Base-by-base conservation (phyloP, 2,797 vertebrate species). In the Danio aesculapii region DNA sequence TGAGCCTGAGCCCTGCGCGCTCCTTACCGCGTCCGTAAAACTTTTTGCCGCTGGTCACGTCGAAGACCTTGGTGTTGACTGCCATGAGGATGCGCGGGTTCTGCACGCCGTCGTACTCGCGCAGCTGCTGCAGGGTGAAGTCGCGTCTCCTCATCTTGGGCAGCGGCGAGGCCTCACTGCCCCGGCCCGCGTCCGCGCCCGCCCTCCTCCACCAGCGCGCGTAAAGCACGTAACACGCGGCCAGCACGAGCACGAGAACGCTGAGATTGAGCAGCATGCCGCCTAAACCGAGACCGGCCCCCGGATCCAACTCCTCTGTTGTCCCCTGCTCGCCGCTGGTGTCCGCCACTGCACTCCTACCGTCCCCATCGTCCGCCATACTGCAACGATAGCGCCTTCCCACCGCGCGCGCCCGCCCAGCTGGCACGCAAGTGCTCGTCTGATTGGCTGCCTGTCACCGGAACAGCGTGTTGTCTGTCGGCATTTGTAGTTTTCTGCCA, bases 101-200 rank as follows among this genome's bases (percentile, higher is more conserved):
- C 84, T 91, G 93, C 50, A 95, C 88, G 5, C 98, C 98, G 90
- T 99, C 96, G 90, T 95, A 99, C 79, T 97, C 96, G 87, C 95
- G 89, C 90, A 99, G 93, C 91, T 99, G 98, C 90, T 98, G 95
- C 93, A 98, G 87, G 66, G 92, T 95, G 93, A 99, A 98, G 94
- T 98, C 98, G 87, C 98, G 95, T 91, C 96, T 95, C 92, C 97
- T 96, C 98, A 99, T 99, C 89, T 97, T 98, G 76, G 97, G 97
- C 83, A 98, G 92, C 76, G 91, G 83, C 88, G 94, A 91, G 93
- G 95, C 95, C 94, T 95, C 95, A 70, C 92, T 93, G 86, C 90
- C 90, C 79, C 84, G 93, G 89, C 93, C 95, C 92, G 94, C 92
- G 85, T 89, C 92, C 5, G 91, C 84, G 61, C 92, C 94, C 69